Evolutionary conservation across 2,888 invertebrate species (phyloP), one percentile per base, ranked within the genome.

Genomic region (Chaitophorus viminalis): DNA sequence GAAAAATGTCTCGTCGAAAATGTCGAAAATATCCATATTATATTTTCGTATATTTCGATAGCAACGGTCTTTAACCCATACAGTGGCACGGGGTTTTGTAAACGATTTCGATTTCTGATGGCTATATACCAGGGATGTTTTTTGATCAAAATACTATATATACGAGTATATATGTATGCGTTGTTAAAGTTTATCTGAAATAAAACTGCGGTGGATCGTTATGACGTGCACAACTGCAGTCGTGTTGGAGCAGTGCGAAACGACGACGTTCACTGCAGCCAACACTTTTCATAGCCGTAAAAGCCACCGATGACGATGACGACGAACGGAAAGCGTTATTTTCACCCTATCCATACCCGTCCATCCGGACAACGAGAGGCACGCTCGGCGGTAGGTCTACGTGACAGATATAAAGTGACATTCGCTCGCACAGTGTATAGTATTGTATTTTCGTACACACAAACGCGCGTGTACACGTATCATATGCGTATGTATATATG

Each of bases 381-480:
- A 46, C n/a, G 36, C 54, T 33, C 36, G 74, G 82, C 36, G 54
- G 74, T 60, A 29, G 60, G 75, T 75, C 83, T 75, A 1, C 39
- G 65, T 75, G 83, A 83, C 83, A 75, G 83, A 83, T 83, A 83
- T 83, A 76, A 83, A 83, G 83, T 83, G 83, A 83, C 83, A 39
- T 75, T 39, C 75, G 65, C 29, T 39, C 31, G 54, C 18, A 25
- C 33, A 11, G 33, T 18, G 39, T 39, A 39, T 39, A 39, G 52
- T 72, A 72, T 72, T 82, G 72, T 72, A 54, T 72, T 72, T 33
- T 72, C 82, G 29, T 68, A 68, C 46, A 3, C 60, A 68, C 46
- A 65, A 54, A 25, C 4, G 74, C 17, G 2, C 33, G 39, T n/a
- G 29, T 4, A 77, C 29, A 29, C 25, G 29, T n/a, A 25, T 68